These are phyloP conservation scores for Lasioglossum figueresi DNA, from an alignment of 2,888 invertebrate genomes.

Conservation along the genomic window DNA sequence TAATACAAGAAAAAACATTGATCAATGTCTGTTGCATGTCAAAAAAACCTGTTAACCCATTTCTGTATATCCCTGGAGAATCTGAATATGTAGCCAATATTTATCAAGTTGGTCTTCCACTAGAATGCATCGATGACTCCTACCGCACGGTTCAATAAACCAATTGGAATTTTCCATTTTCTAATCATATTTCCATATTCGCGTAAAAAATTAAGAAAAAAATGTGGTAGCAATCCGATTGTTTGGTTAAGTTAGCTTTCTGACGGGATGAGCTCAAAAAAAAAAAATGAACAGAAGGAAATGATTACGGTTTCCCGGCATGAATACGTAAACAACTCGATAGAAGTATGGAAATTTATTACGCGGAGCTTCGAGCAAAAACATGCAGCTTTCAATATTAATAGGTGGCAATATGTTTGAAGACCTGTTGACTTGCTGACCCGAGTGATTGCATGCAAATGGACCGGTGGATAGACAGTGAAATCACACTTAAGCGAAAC, in stretches of 20 bases:
- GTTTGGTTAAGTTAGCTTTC: neutral
- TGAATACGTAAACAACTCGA: constrained; percentile 7
- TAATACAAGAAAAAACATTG: neutral
- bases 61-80: neutral
- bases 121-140: neutral
- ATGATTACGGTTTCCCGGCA: neutral
- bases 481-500: neutral
- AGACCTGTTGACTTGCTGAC: constrained; percentile 7
- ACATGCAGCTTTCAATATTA: neutral
- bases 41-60: neutral
- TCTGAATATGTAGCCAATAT: neutral
- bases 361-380: neutral
- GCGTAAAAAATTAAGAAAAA: neutral
- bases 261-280: neutral
- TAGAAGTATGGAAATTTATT: neutral
- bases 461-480: neutral
- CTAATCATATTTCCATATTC: neutral
- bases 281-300: neutral
- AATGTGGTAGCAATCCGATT: neutral
- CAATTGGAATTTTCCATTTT: neutral
- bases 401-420: neutral
- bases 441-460: neutral
- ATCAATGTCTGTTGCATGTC: neutral
- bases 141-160: neutral
- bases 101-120: neutral